A percentile compares a stretch with the other conserved stretches of the same genome.
Conservation (phyloP, 2,113 vertebrate species). For the Axis porcinus region DNA sequence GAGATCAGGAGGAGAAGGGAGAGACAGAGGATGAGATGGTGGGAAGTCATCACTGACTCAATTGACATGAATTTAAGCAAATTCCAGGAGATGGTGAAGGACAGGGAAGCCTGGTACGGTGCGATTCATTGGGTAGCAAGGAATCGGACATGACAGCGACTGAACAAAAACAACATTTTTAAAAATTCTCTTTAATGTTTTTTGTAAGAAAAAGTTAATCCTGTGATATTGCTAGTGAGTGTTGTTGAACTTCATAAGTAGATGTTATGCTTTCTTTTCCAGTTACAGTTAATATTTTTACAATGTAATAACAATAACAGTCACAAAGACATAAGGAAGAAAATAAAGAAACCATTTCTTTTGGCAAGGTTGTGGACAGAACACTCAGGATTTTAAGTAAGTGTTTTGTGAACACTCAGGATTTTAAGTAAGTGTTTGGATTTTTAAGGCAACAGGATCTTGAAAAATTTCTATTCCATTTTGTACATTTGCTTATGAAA, state of each 20-base stretch:
- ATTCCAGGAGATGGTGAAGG: not conserved
- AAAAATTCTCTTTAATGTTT: not conserved
- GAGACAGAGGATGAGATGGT: not conserved
- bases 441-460: not conserved
- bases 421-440: not conserved
- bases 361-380: not conserved
- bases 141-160: not conserved
- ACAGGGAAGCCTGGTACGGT: not conserved
- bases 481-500: not conserved
- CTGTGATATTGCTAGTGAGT: not conserved
- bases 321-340: not conserved
- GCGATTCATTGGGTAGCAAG: not conserved
- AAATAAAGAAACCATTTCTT: conserved; percentile 15
- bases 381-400: not conserved
- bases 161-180: not conserved
- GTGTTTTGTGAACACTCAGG: not conserved
- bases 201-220: not conserved
- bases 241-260: not conserved
- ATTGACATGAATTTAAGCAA: not conserved
- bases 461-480: not conserved
- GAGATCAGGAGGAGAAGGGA: not conserved
- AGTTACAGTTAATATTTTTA: conserved; percentile 29
- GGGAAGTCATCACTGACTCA: not conserved
- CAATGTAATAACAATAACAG: not conserved
- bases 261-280: not conserved